A percentile compares a stretch with the other conserved stretches of the same genome.
phyloP scores from a whole-genome alignment of 2,888 invertebrate species.

The Drosophila acutilabella region DNA sequence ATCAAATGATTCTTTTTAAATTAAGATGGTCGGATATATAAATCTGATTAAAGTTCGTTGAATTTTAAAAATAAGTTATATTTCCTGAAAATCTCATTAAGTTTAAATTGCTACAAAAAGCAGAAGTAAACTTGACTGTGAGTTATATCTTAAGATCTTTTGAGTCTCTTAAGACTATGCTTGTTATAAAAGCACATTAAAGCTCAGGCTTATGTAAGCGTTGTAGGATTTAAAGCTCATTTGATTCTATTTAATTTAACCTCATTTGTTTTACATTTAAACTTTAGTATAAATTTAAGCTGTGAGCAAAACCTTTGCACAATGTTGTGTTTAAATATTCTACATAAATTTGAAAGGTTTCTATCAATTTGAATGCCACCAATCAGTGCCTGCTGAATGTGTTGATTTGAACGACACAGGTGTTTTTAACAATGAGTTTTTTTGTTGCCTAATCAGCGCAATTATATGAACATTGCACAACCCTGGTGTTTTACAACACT shows the following conservation, averaged over 20 bases:
- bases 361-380: neutral
- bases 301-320: no score
- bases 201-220: neutral
- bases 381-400: neutral
- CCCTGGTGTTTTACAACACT: conserved; percentile 12
- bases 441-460: conserved; percentile 1
- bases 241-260: no score
- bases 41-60: conserved; percentile 6
- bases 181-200: neutral
- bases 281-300: no score
- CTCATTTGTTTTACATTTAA: no score
- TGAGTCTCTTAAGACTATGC: no score
- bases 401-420: neutral
- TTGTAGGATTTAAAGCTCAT: no score
- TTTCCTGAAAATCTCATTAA: neutral
- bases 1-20: conserved; percentile 21
- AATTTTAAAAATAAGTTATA: neutral
- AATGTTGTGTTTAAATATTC: neutral
- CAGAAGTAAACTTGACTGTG: neutral
- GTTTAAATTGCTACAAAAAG: neutral
- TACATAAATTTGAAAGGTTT: neutral
- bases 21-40: neutral
- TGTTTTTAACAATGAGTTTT: conserved; percentile 10
- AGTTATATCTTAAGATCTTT: neutral
- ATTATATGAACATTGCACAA: conserved; percentile 19